Evolutionary conservation across 2,113 vertebrate genomes (phyloP), one percentile per base, ranked within the genome.

Genomic region (Epinephelus moara): DNA sequence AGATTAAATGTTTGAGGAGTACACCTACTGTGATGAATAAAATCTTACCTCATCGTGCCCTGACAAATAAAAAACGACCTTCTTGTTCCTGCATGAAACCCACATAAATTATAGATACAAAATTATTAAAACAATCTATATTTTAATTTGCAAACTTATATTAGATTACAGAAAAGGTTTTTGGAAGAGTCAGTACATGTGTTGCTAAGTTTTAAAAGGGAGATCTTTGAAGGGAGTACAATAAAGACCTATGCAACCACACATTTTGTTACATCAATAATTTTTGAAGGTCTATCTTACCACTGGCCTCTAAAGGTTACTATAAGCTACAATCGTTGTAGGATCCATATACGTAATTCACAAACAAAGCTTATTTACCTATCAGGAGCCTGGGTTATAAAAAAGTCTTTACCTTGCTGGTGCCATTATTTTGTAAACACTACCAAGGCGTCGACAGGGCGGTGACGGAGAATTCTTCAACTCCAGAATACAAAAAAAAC

Each of bases 111-210:
- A 95, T 95, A 94, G 94, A 96, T 95, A 95, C 96, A 96, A 96
- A 94, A 64, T 94, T 96, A 95, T 97, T 99, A 98, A 98, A 99
- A 99, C 96, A 97, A 97, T 98, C 97, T 98, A 97, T 97, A 97
- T 97, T 97, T 98, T 98, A 98, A 98, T 98, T 98, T 95, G 96
- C 96, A 97, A 97, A 97, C 97, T 98, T 97, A 97, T 98, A 98
- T 98, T 98, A 99, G 97, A 98, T 98, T 97, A 98, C 96, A 98
- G 96, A 97, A 97, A 85, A 94, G 96, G 96, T 96, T 93, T 95
- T 97, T 96, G 93, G 93, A 96, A 90, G 97, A 96, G 96, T 98
- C 97, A 94, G 96, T 97, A 96, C 96, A 96, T 72, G 89, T 94
- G 89, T 94, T 96, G 96, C 97, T 95, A 89, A 92, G 91, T 92